These are phyloP conservation scores for Poeciliopsis gracilis DNA, from an alignment of 2,797 vertebrate species.

Conservation along the genomic window DNA sequence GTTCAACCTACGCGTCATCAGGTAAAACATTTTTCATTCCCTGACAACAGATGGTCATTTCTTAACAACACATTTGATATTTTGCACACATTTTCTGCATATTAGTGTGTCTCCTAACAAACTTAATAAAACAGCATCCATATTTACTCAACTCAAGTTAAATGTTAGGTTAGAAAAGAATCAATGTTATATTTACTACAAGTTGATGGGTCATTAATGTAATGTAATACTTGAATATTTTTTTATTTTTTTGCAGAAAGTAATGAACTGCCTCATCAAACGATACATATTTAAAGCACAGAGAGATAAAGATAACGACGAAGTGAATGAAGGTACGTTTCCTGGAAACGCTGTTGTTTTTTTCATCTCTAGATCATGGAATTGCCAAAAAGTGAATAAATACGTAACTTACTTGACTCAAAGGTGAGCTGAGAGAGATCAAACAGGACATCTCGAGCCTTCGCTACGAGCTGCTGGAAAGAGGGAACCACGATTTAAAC, in stretches of 20 bases:
- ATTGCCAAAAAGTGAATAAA: background rate
- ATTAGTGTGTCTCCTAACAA: background rate
- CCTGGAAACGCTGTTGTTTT: background rate
- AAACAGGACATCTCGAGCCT: slow-evolving; percentile 98
- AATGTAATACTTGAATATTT: background rate
- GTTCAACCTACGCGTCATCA: slow-evolving; percentile 86
- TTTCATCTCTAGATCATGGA: background rate
- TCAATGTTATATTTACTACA: background rate
- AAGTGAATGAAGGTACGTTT: slow-evolving; percentile 93
- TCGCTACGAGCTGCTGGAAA: slow-evolving; percentile 93
- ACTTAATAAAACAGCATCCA: background rate
- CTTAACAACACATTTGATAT: background rate
- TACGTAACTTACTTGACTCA: background rate
- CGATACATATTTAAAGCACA: slow-evolving; percentile 80
- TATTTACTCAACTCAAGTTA: background rate
- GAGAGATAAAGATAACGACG: slow-evolving; percentile 88
- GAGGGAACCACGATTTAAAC: slow-evolving; percentile 87
- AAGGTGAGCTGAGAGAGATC: slow-evolving; percentile 96
- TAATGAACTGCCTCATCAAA: slow-evolving; percentile 92
- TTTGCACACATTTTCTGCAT: background rate
- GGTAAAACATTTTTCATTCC: slow-evolving; percentile 76
- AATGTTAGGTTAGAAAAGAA: background rate
- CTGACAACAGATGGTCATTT: background rate
- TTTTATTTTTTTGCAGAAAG: slow-evolving; percentile 81
- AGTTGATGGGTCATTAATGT: background rate